phyloP scores from a whole-genome alignment of 2,888 invertebrate genomes.

The Drosophila lacicola region DNA sequence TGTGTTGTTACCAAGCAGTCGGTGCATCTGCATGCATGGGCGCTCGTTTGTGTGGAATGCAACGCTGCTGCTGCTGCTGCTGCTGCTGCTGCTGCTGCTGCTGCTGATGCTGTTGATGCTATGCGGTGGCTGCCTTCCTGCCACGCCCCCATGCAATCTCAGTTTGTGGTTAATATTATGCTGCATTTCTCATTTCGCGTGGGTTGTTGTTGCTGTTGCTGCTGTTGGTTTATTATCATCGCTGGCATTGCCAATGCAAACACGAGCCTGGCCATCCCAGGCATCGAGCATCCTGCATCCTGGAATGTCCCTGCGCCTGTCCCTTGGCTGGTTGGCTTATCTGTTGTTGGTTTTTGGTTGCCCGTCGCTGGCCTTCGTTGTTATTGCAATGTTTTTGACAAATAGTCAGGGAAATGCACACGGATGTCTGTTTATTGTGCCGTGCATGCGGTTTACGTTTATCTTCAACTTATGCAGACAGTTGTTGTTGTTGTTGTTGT shows the following conservation, averaged over 20 bases:
- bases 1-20: neutral
- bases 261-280: constrained; percentile 36
- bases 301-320: constrained; percentile 30
- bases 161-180: constrained; percentile 82
- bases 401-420: constrained; percentile 80
- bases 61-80: constrained; percentile 12
- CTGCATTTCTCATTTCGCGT: constrained; percentile 79
- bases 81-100: neutral
- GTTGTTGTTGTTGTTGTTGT: constrained; percentile 22
- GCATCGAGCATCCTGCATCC: constrained; percentile 38
- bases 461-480: constrained; percentile 79
- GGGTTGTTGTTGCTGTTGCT: constrained; percentile 54
- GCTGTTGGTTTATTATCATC: constrained; percentile 78
- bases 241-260: constrained; percentile 70
- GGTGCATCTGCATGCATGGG: constrained; percentile 30
- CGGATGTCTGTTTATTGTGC: constrained; percentile 80
- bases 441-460: constrained; percentile 80
- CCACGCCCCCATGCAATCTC: constrained; percentile 73
- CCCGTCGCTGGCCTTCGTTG: constrained; percentile 65
- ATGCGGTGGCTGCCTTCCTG: constrained; percentile 28
- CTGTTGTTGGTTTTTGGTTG: constrained; percentile 70
- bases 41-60: constrained; percentile 47
- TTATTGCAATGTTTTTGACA: constrained; percentile 80
- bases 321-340: constrained; percentile 54
- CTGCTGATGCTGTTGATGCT: constrained; percentile 21